Evolutionary conservation across 2,797 vertebrate genomes (phyloP), one percentile per base, ranked within the genome.

Genomic region (Acropternis orthonyx): DNA sequence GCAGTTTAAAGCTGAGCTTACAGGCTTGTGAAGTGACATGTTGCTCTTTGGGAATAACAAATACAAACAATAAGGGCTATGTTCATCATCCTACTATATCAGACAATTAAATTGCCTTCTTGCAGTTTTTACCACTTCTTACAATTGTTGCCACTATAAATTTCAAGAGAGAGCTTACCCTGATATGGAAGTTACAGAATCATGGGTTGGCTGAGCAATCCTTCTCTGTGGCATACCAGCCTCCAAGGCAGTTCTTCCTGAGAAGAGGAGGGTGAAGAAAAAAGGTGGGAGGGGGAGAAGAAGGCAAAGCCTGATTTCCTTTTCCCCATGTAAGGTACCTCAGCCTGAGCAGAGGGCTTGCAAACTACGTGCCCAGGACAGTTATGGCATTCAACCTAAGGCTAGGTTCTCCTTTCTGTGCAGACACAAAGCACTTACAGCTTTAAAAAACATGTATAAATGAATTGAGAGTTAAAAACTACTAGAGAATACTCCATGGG

Each of bases 391-490:
- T 63, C 61, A 52, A 49, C 51, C 12, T 54, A 90, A 81, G 75
- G 58, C 28, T 11, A 78, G 73, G 14, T 51, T 71, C 3, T 24
- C 36, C 49, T 79, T 90, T 85, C 69, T 48, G 59, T 41, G 84
- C 54, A 94, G 94, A 96, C 85, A 87, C 49, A 43, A 91, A 97
- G 44, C 61, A 80, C 55, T 23, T 37, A 88, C 26, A 61, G 91
- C 95, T 91, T 83, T 86, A 85, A 95, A 96, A 97, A 97, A 97
- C 93, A 94, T 14, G 32, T 78, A 91, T 76, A 97, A 97, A 97
- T 96, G 95, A 98, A 97, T 79, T 97, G 94, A 97, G 93, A 98
- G 97, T 97, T 98, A 97, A 98, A 97, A 98, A 97, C 96, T 98
- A 97, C 96, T 97, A 97, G 92, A 97, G 95, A 97, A 97, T 95